Base-by-base conservation (phyloP, 2,113 vertebrate species). In the Morone saxatilis region DNA sequence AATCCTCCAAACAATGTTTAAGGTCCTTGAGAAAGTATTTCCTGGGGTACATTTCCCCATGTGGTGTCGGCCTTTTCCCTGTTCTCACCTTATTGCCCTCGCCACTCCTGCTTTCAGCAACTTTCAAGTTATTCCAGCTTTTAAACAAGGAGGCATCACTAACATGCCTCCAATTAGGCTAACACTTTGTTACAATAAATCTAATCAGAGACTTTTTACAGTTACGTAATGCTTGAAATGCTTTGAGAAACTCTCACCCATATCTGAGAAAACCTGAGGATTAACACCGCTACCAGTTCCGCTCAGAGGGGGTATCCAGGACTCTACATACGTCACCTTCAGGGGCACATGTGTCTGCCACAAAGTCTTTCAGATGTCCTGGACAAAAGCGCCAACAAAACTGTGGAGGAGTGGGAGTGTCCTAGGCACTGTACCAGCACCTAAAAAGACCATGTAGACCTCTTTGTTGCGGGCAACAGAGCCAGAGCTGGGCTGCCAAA, bases 401-500 rank as follows among this genome's bases (percentile, higher is more conserved):
- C 50, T 19, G 36, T 43, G 22, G 6, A 36, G 7, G 51, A 36
- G 16, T 45, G n/a, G 40, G 5, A 40, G 65, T 22, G 71, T 36
- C 65, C 7, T 10, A 36, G 70, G 31, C 31, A 20, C 19, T 7
- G 25, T 40, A 57, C 31, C 38, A 73, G 22, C n/a, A 54, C 48
- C 9, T 17, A 25, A 19, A 31, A 11, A 22, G n/a, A 76, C 40
- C 65, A 69, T 22, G 22, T 31, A 31, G 31, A 31, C 31, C 31
- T 4, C 31, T 31, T 25, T 50, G 67, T n/a, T 56, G 61, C 50
- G 72, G 36, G 71, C 13, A 41, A 50, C 20, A 25, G 38, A 68
- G 62, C 62, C 53, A 60, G 40, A 80, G 9, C 10, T 4, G 19
- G 61, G n/a, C 71, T 84, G 76, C 67, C 85, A 76, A 80, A 60